Base-by-base conservation (phyloP, 2,797 vertebrate species). In the Lepus townsendii region DNA sequence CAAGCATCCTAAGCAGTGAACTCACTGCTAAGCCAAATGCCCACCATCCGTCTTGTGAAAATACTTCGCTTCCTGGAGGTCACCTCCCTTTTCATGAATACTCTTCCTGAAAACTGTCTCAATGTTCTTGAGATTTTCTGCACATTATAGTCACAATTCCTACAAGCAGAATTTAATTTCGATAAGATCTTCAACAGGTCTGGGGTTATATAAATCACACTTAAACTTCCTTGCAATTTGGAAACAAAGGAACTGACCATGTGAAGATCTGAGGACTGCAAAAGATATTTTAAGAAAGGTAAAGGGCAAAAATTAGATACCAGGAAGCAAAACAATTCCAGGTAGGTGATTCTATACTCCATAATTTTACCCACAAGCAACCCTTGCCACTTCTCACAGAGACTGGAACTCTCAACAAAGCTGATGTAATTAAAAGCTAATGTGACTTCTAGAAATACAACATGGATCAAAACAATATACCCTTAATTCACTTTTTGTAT, bases 151-250 rank as follows among this genome's bases (percentile, higher is more conserved):
- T 91, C 1, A 82, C 6, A 68, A 78, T 96, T 96, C 22, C 19
- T 35, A 82, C 7, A 47, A 60, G 14, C 82, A 89, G 71, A 75
- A 94, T 87, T 94, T 82, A 91, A 82, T 35, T 96, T 90, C 68
- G 11, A 12, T 80, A 80, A 95, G 93, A 80, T 66, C 7, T 66
- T 93, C 30, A 91, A 17, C 30, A 88, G 50, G 26, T 93, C 68
- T 73, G 68, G 19, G 73, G 24, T 91, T 87, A 73, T 22, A 65
- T 60, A 80, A 80, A 84, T 87, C 22, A 82, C 57, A 0, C 17
- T 57, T 26, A 19, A 73, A 73, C 35, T 90, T 3, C 26, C 14
- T 88, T 83, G 42, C 32, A 80, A 52, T 62, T 42, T 72, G 32
- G 26, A 77, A 54, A 90, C n/a, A 5, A 78, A 35, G 27, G 24